Evolutionary conservation across 2,888 invertebrate genomes (phyloP).

Genomic region (Disparrhopalites patrizii): DNA sequence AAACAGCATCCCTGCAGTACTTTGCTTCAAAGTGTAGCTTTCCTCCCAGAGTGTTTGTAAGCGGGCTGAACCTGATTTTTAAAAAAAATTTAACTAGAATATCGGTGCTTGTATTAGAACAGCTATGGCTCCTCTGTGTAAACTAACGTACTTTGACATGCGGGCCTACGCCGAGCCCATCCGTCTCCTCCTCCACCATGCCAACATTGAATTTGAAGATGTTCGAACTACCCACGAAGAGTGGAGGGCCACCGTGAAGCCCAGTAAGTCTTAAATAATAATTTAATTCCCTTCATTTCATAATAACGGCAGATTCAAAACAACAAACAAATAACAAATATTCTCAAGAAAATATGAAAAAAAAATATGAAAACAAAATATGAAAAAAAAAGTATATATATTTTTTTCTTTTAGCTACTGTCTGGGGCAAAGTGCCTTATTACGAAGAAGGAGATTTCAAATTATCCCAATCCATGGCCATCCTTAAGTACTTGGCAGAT

Average conservation of each 20-base stretch:
- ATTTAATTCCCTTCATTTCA: background rate
- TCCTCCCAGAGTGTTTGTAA: too few relatives aligned
- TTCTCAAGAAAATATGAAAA: too few relatives aligned
- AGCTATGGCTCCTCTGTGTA: constrained; percentile 7
- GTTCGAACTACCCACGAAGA: background rate
- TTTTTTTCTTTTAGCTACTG: background rate
- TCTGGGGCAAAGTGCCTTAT: constrained; percentile 18
- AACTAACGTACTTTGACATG: constrained; percentile 16
- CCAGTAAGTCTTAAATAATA: constrained; percentile 9
- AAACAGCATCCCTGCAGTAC: too few relatives aligned
- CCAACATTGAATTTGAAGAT: constrained; percentile 13
- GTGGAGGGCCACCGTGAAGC: constrained; percentile 10
- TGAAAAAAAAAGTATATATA: background rate
- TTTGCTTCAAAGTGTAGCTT: too few relatives aligned
- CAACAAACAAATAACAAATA: too few relatives aligned
- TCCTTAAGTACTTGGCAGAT: constrained; percentile 15
- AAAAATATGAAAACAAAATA: background rate
- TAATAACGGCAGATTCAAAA: too few relatives aligned
- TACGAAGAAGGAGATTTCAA: constrained; percentile 6
- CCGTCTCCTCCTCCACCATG: constrained; percentile 12
- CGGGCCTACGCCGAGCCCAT: constrained; percentile 9
- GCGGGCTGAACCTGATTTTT: too few relatives aligned
- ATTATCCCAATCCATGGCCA: constrained; percentile 14
- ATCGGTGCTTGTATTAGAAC: too few relatives aligned
- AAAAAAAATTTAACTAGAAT: too few relatives aligned